A percentile compares a stretch with the other conserved stretches of the same genome.
Evolutionary conservation across 2,888 invertebrate species (phyloP).

Genomic region (Dolichomitus sp.): DNA sequence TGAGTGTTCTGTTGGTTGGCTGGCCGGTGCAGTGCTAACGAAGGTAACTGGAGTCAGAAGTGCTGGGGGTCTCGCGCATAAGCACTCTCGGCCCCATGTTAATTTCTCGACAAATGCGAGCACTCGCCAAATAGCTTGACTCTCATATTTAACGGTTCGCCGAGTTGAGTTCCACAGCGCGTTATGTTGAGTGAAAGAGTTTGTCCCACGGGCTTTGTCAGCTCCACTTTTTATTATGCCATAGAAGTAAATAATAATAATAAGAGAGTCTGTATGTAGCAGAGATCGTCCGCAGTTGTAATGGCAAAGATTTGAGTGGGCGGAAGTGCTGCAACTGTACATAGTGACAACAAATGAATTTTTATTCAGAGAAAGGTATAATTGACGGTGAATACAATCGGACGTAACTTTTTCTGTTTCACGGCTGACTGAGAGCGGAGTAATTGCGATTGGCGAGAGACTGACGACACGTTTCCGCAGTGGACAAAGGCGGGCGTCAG

Average conservation of each 20-base stretch:
- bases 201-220: slow-evolving; percentile 6
- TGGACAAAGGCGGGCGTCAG: slow-evolving; percentile 41
- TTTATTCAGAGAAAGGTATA: slow-evolving; percentile 54
- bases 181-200: slow-evolving; percentile 21
- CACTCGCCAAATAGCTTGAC: slow-evolving; percentile 39
- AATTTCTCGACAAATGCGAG: slow-evolving; percentile 43
- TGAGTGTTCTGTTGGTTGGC: slow-evolving; percentile 9
- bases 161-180: slow-evolving; percentile 12
- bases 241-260: not conserved
- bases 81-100: slow-evolving; percentile 6
- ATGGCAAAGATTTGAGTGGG: not conserved
- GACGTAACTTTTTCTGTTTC: slow-evolving; percentile 52
- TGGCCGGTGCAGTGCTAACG: slow-evolving; percentile 39
- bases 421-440: slow-evolving; percentile 56
- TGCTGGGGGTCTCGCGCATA: slow-evolving; percentile 30
- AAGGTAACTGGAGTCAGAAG: slow-evolving; percentile 55
- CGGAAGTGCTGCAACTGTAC: slow-evolving; percentile 40
- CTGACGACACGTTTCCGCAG: slow-evolving; percentile 64
- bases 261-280: not conserved
- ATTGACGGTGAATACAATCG: slow-evolving; percentile 58
- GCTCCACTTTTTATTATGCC: slow-evolving; percentile 12
- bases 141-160: slow-evolving; percentile 36
- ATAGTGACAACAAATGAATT: slow-evolving; percentile 42
- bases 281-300: no score
- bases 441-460: slow-evolving; percentile 44